phyloP scores from a whole-genome alignment of 64 coral and sea anemone genomes.

The Stichodactyla mertensii region DNA sequence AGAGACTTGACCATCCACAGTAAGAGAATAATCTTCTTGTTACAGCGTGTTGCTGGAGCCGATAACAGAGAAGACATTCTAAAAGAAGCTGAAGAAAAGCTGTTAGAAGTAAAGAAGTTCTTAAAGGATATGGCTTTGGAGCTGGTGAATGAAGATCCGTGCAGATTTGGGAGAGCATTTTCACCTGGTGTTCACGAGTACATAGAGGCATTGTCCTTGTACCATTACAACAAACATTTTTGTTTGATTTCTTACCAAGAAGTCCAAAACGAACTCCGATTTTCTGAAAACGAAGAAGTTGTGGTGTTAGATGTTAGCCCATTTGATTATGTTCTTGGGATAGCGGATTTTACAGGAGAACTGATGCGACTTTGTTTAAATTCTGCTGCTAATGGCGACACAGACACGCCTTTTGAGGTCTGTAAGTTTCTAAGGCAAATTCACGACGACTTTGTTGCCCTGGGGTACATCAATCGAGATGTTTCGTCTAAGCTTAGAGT shows the following conservation, averaged over 20 bases:
- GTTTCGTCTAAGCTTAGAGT: conserved; percentile 66
- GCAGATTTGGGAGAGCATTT: conserved; percentile 36
- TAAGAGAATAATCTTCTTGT: conserved; percentile 43
- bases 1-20: conserved; percentile 59
- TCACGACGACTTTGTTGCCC: conserved; percentile 58
- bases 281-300: conserved; percentile 39
- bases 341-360: conserved; percentile 94
- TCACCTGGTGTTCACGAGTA: conserved; percentile 60
- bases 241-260: conserved; percentile 70
- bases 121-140: conserved; percentile 57
- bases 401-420: conserved; percentile 56
- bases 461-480: conserved; percentile 61
- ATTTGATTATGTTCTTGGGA: conserved; percentile 80
- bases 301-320: conserved; percentile 45
- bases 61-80: conserved; percentile 26
- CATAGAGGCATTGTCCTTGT: conserved; percentile 54
- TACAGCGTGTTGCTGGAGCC: conserved; percentile 37
- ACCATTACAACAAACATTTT: conserved; percentile 35
- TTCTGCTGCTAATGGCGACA: conserved; percentile 73
- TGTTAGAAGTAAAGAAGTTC: conserved; percentile 36
- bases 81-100: conserved; percentile 50
- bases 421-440: conserved; percentile 53
- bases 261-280: conserved; percentile 41
- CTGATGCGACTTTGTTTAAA: conserved; percentile 95
- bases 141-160: conserved; percentile 48